These are phyloP conservation scores for Aurelia aurita DNA, from an alignment of 30 jellyfish, hydroid and myxozoan genomes.

Conservation along the genomic window DNA sequence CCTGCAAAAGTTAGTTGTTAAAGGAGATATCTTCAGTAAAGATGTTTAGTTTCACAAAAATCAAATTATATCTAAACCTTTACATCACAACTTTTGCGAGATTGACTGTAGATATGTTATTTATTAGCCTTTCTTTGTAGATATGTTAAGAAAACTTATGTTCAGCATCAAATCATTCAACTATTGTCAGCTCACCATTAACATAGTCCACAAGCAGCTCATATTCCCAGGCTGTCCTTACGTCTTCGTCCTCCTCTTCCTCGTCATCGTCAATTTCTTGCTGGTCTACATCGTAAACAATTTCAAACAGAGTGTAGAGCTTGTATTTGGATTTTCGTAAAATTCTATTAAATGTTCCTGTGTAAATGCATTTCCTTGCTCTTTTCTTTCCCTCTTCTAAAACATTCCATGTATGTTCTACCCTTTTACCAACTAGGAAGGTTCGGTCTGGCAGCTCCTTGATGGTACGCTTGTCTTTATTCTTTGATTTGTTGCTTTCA, in stretches of 20 bases:
- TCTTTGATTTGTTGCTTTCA: constrained; percentile 10
- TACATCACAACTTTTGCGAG: no score
- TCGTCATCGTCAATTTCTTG: background rate
- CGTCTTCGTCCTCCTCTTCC: constrained; percentile 4
- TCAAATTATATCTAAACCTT: no score
- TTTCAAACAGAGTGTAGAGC: no score
- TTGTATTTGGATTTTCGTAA: no score
- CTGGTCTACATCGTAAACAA: background rate
- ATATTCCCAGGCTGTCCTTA: background rate
- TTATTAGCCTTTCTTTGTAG: no score
- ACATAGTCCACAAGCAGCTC: constrained; percentile 21
- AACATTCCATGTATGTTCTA: background rate
- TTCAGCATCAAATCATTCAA: background rate
- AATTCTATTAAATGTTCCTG: no score
- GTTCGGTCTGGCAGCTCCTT: constrained; percentile 20
- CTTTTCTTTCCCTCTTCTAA: constrained; percentile 23
- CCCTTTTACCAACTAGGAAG: constrained; percentile 28
- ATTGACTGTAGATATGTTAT: no score
- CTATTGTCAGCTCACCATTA: constrained; percentile 9
- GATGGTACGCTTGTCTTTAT: background rate
- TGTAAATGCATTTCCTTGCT: background rate
- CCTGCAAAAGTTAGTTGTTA: no score
- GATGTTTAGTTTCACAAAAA: no score
- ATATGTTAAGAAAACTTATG: no score
- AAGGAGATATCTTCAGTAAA: no score